phyloP scores from a whole-genome alignment of 1,140 invertebrate genomes.

The Babylonia areolata region DNA sequence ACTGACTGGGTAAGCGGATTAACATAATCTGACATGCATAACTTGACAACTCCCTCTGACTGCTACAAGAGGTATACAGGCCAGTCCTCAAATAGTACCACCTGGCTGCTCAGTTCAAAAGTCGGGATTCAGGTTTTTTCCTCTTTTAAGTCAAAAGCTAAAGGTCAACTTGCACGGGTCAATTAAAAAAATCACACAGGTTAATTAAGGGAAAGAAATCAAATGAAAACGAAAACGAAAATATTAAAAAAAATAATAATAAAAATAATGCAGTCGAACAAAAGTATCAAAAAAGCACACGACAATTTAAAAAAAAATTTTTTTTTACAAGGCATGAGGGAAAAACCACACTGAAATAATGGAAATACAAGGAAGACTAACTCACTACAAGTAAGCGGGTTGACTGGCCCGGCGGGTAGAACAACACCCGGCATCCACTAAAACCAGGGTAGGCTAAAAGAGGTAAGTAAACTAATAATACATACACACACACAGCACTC shows the following conservation, averaged over 20 bases:
- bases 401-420: not conserved
- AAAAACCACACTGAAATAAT: too few species aligned
- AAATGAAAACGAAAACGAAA: not conserved
- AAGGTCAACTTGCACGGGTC: not conserved
- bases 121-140: not conserved
- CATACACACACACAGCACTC: slow-evolving; percentile 3
- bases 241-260: too few species aligned
- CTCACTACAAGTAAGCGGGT: not conserved
- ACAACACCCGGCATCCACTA: not conserved
- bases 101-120: not conserved
- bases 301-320: not conserved
- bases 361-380: not conserved
- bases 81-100: not conserved
- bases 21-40: not conserved
- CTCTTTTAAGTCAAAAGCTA: not conserved
- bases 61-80: not conserved
- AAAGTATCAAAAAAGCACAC: not conserved
- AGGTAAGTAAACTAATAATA: not conserved
- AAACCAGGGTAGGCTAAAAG: not conserved
- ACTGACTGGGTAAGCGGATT: not conserved
- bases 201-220: not conserved
- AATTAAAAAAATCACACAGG: not conserved
- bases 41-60: not conserved
- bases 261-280: not conserved
- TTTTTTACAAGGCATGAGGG: too few species aligned